Evolutionary conservation across 2,797 vertebrate species (phyloP), one percentile per base, ranked within the genome.

Genomic region (Darevskia mixta): DNA sequence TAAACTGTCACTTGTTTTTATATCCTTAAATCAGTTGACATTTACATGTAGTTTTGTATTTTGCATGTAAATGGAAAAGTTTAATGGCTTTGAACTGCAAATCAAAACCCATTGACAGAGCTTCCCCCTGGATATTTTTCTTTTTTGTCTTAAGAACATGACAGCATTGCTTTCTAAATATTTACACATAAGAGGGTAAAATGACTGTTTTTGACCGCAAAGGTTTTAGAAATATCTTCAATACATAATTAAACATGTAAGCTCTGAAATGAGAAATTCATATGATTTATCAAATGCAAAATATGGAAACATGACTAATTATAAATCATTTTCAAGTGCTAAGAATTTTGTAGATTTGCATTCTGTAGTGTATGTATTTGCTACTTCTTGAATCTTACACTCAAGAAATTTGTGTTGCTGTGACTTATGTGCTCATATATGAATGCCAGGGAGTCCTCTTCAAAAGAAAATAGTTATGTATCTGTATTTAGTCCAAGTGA

Each of bases 81-180:
- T 93, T 93, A 92, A 88, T 86, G 89, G 72, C 75, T 91, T 95
- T 92, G 91, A 94, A 95, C 94, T 93, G 87, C 64, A 86, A 83
- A 89, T 95, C 76, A 83, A 93, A 94, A 90, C 72, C 88, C 61
- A 23, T 23, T 64, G 61, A 64, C 61, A 64, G 20, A 64, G 6
- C 20, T 64, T 64, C 61, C 61, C 61, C 61, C 92, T 8, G 58
- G 75, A 11, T 2, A 93, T 91, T 92, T 64, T 93, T 45, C 81
- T 49, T 90, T 85, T 88, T 92, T 93, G 82, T 85, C 82, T 94
- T 90, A 64, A 38, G 45, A 95, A 90, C 90, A 90, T 88, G 91
- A 95, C 78, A 95, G 91, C 76, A 89, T 64, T 89, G 77, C 90
- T 90, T 93, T 94, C 92, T 82, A 91, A 96, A 95, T 95, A 96